A percentile compares a stretch with the other conserved stretches of the same genome.
phyloP scores from a whole-genome alignment of 1,140 invertebrate genomes.

The Laupala kohalensis region DNA sequence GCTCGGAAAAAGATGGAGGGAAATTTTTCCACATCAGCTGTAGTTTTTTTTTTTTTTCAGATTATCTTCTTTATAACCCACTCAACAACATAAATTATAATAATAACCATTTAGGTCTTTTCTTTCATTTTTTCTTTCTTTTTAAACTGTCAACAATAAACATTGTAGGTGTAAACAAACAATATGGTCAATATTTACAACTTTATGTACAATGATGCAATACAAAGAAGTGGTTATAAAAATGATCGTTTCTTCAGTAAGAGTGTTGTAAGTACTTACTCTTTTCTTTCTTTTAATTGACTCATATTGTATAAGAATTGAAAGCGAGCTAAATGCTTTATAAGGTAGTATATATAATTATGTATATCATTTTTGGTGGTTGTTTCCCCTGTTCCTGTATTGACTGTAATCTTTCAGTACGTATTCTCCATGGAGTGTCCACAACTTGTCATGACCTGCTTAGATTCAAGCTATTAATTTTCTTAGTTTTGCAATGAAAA shows the following conservation, averaged over 20 bases:
- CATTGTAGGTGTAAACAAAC: slow-evolving; percentile 22
- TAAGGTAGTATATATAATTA: background rate
- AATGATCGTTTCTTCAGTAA: slow-evolving; percentile 12
- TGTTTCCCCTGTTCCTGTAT: background rate
- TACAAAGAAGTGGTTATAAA: slow-evolving; percentile 17
- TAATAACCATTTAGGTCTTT: slow-evolving; percentile 12
- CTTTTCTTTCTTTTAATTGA: slow-evolving; percentile 13
- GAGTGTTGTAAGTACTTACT: slow-evolving; percentile 7
- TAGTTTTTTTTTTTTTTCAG: slow-evolving; percentile 4
- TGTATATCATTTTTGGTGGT: background rate
- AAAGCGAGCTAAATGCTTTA: slow-evolving; percentile 12
- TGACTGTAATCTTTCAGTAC: background rate
- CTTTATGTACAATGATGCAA: slow-evolving; percentile 19
- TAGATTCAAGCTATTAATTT: background rate
- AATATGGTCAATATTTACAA: slow-evolving; percentile 23
- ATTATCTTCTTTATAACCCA: slow-evolving; percentile 8
- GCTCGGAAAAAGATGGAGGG: slow-evolving; percentile 10
- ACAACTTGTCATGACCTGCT: background rate
- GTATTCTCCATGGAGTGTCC: background rate
- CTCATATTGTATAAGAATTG: slow-evolving; percentile 16
- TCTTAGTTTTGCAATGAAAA: background rate
- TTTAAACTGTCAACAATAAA: slow-evolving; percentile 21
- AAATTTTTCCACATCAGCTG: slow-evolving; percentile 8
- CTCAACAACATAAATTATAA: slow-evolving; percentile 14
- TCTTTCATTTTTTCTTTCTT: background rate